phyloP scores from a whole-genome alignment of 1,140 invertebrate genomes.

The Andricus grossulariae region DNA sequence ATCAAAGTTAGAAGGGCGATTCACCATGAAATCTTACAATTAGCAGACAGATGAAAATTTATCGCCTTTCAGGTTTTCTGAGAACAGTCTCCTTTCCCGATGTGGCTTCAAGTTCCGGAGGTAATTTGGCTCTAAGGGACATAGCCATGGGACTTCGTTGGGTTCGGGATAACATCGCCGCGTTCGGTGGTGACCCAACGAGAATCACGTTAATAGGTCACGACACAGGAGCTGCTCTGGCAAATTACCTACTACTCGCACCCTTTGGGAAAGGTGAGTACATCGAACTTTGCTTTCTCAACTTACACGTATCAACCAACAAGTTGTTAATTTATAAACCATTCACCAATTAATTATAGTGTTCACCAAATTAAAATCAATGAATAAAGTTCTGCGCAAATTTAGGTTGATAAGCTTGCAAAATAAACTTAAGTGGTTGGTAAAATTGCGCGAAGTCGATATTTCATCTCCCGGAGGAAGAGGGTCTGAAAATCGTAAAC shows the following conservation, averaged over 20 bases:
- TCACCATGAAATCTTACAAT: no score
- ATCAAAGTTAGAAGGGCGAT: no score
- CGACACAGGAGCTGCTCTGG: slow-evolving; percentile 89
- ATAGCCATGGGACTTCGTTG: slow-evolving; percentile 85
- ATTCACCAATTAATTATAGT: not conserved
- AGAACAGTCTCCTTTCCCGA: slow-evolving; percentile 78
- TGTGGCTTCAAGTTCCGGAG: slow-evolving; percentile 75
- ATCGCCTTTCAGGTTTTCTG: slow-evolving; percentile 80
- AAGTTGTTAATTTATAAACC: slow-evolving; percentile 1
- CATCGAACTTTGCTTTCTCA: slow-evolving; percentile 19
- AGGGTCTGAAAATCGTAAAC: slow-evolving; percentile 17
- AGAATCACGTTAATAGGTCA: slow-evolving; percentile 92
- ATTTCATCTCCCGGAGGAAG: not conserved
- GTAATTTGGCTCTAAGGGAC: slow-evolving; percentile 85
- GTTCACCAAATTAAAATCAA: not conserved
- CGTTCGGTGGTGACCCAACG: slow-evolving; percentile 88
- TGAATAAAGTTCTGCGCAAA: not conserved
- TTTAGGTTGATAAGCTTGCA: not conserved
- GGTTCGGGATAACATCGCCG: slow-evolving; percentile 86
- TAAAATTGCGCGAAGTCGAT: not conserved
- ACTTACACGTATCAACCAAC: not conserved
- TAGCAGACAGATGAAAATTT: slow-evolving; percentile 2
- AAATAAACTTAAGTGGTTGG: not conserved
- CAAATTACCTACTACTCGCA: slow-evolving; percentile 88
- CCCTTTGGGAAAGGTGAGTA: slow-evolving; percentile 83